Evolutionary conservation across 2,113 vertebrate genomes (phyloP), one percentile per base, ranked within the genome.

Genomic region (Fukomys damarensis): DNA sequence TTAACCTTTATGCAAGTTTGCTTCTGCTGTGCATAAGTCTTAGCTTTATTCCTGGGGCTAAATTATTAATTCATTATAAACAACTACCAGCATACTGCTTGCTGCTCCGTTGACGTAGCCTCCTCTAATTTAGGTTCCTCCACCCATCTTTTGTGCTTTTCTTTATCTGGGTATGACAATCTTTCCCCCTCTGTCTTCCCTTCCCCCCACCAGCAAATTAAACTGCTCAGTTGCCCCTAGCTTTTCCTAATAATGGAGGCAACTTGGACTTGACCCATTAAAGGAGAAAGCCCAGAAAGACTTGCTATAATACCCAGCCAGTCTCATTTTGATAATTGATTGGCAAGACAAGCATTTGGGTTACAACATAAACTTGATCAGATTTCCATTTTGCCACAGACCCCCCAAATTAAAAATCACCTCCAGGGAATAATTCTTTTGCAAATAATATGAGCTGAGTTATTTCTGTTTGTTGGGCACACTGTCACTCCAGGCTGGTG

Each of bases 51-150:
- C 96, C 97, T 98, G 89, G 63, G 96, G 70, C 93, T 98, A 97
- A 98, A 98, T 98, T 98, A 98, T 98, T 98, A 97, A 98, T 98
- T 96, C 91, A 61, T 95, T 76, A 92, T 65, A 97, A 98, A 97
- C 96, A 98, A 95, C 95, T 70, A 65, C 95, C 66, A 72, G 90
- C 0, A 1, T 3, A 0, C 88, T 20, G 81, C 13, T 96, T 79
- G 93, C 70, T 63, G 17, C 63, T 79, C 97, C 28, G 32, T 89
- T 97, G 93, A 91, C 5, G 14, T 24, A 66, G 52, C 49, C 30
- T 41, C 66, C 80, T 80, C 86, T 96, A 56, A 72, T 89, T 89
- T 95, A 97, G 86, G 59, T 92, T 70, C 28, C 68, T 92, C 74
- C 58, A 77, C 96, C 91, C 1, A n/a, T 20, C 1, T 46, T 98